Evolutionary conservation across 2,797 vertebrate species (phyloP).

Genomic region (Cacajao melanocephalus): DNA sequence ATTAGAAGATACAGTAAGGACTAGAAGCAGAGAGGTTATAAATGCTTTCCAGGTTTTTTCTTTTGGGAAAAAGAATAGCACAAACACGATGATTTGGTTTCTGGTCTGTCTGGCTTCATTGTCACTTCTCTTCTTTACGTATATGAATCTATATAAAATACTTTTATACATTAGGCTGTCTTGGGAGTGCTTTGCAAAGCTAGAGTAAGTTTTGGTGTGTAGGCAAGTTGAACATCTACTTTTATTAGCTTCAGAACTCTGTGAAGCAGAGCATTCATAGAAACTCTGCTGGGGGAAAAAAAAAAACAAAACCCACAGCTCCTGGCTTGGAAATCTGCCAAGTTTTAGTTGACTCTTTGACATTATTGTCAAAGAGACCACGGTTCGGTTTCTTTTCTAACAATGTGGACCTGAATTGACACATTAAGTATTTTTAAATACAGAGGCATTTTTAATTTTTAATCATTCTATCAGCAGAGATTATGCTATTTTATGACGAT

Average conservation of each 20-base stretch:
- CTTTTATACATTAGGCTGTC: not conserved
- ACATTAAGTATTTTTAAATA: conserved; percentile 65
- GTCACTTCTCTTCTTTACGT: not conserved
- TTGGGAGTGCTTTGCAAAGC: not conserved
- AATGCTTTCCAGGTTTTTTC: conserved; percentile 41
- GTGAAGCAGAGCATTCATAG: not conserved
- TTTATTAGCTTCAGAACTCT: not conserved
- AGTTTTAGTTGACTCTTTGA: not conserved
- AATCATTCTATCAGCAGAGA: not conserved
- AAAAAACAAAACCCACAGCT: not conserved
- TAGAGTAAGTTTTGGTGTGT: not conserved
- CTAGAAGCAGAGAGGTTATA: conserved; percentile 26
- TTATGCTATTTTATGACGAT: conserved; percentile 46
- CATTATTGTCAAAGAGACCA: not conserved
- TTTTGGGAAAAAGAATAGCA: not conserved
- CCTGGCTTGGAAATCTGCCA: not conserved
- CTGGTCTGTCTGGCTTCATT: not conserved
- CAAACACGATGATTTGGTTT: not conserved
- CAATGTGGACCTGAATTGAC: conserved; percentile 44
- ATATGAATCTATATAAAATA: not conserved
- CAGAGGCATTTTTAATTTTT: conserved; percentile 65
- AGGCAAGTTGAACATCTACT: not conserved
- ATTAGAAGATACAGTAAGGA: not conserved
- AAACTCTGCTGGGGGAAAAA: not conserved
- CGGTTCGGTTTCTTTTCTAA: not conserved